Percentiles rank a stretch among this genome's conserved stretches.
Evolutionary conservation across 2,888 invertebrate species (phyloP).

Genomic region (Diplazon laetatorius): DNA sequence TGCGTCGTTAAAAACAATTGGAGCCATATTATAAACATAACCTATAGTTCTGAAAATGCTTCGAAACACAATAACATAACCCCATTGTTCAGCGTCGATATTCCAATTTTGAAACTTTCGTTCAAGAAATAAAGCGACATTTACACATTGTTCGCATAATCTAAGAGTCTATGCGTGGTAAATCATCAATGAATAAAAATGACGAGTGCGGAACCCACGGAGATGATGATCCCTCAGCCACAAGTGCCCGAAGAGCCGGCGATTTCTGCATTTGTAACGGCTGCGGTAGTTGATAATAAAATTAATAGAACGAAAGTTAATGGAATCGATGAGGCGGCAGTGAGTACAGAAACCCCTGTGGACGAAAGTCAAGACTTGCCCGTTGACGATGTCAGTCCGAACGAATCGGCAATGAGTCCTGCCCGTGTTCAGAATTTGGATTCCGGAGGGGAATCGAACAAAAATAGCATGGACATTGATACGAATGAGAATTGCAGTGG

Average conservation of each 20-base stretch:
- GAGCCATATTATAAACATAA: background rate
- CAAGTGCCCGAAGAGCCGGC: constrained; percentile 2
- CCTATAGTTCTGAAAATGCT: background rate
- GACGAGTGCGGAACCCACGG: constrained; percentile 38
- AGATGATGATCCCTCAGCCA: constrained; percentile 12
- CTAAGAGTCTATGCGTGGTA: background rate
- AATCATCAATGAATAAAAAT: constrained; percentile 32
- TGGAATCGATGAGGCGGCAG: background rate
- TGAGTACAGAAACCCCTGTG: background rate
- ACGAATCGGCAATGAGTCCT: background rate
- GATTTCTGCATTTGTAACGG: background rate
- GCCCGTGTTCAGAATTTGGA: background rate
- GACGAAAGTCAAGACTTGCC: constrained; percentile 32
- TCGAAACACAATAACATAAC: constrained; percentile 5
- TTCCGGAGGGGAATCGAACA: background rate
- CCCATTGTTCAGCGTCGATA: background rate
- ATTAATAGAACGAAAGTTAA: constrained; percentile 12
- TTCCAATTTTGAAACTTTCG: background rate
- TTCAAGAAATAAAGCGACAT: background rate
- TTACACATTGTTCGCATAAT: no score
- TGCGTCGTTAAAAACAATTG: constrained; percentile 25
- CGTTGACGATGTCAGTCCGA: constrained; percentile 9
- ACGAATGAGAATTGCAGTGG: background rate
- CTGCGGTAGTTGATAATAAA: constrained; percentile 17
- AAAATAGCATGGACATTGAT: background rate